Evolutionary conservation across 1,140 invertebrate genomes (phyloP), one percentile per base, ranked within the genome.

Genomic region (Sminthurides bifidus): DNA sequence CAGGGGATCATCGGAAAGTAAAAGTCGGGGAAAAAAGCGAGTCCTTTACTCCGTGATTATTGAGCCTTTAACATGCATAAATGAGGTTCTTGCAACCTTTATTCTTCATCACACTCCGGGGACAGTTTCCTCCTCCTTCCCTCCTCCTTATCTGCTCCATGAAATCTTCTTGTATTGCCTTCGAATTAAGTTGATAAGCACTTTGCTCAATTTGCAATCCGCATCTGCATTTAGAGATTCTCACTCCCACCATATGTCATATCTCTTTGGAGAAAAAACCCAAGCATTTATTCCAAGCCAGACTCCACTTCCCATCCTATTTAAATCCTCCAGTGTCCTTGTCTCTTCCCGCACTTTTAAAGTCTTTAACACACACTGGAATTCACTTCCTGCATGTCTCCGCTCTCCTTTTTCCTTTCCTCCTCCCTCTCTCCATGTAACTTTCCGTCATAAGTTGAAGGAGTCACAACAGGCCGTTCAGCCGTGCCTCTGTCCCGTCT

Each of bases 151-250:
- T 60, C 54, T 60, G 50, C 41, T 38, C 54, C 54, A 56, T 60
- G 59, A 60, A 60, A 60, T 57, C 58, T 60, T 41, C 54, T 41
- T 51, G 58, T 51, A 54, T 29, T 48, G 43, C 46, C 55, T 58
- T 31, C 40, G 55, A 63, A 63, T 63, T 63, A 63, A 60, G 49
- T 58, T 60, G 58, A 63, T 63, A 63, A 63, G 61, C 56, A 63
- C 56, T 61, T 60, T 59, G 56, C 59, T 57, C 59, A 60, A 60
- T 60, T 61, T 61, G 56, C 41, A 53, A 58, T 61, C 52, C 53
- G 43, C 59, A 48, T 57, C 52, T 56, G 46, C 35, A 53, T 59
- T 59, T 43, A 41, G 43, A 31, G 31, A 27, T 29, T 46, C 55
- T 15, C 37, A 43, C 29, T 44, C 43, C 10, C 23, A 51, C 40